phyloP scores from a whole-genome alignment of 1,140 invertebrate genomes.

The Cephus cinctus region DNA sequence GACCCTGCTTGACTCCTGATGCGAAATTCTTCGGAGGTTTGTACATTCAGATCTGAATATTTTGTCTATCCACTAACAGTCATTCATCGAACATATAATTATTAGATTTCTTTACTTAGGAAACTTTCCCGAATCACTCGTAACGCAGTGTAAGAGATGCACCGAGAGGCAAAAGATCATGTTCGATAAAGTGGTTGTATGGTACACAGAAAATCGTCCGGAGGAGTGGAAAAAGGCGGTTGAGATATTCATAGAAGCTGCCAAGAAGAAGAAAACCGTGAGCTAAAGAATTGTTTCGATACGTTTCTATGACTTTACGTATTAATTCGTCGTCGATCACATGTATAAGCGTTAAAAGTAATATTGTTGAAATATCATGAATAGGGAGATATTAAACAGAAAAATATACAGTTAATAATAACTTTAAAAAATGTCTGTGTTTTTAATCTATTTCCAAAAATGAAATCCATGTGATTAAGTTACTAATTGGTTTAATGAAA shows the following conservation, averaged over 20 bases:
- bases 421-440: neutral
- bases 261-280: constrained; percentile 6
- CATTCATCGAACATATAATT: neutral
- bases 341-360: no score
- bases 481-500: no score
- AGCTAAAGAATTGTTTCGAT: neutral
- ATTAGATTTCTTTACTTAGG: constrained; percentile 12
- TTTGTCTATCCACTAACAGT: neutral
- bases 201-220: neutral
- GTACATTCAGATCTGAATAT: neutral
- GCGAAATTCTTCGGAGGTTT: constrained; percentile 35
- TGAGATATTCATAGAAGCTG: constrained; percentile 8
- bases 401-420: no score
- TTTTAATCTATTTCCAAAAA: neutral
- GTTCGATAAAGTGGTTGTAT: constrained; percentile 1
- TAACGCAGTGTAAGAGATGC: constrained; percentile 1
- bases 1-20: constrained; percentile 36
- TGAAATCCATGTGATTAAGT: no score
- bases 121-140: constrained; percentile 1
- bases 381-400: no score
- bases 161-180: constrained; percentile 5
- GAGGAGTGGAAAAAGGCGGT: neutral
- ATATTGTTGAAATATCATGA: no score
- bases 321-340: no score
- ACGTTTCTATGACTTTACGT: no score